A percentile compares a stretch with the other conserved stretches of the same genome.
Conservation (phyloP, 2,113 vertebrate genomes). For the Glaucidium brasilianum region DNA sequence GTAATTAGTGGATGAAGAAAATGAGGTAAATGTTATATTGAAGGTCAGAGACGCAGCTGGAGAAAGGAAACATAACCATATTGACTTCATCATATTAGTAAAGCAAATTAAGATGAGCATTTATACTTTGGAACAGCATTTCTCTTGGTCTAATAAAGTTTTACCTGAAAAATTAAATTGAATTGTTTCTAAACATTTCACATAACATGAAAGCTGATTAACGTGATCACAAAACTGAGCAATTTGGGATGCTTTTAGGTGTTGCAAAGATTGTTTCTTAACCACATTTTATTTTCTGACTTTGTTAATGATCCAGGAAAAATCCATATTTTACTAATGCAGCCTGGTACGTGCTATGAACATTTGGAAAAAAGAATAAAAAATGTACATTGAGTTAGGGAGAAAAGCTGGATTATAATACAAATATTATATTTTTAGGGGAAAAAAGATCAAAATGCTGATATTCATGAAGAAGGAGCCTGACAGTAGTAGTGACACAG, state of each 20-base stretch:
- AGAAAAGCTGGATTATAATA: not conserved
- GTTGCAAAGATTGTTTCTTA: not conserved
- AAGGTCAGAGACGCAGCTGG: constrained; percentile 33
- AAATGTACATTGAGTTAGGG: not conserved
- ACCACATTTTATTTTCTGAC: not conserved
- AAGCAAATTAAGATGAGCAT: not conserved
- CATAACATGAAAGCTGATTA: not conserved
- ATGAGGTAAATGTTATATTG: constrained; percentile 48
- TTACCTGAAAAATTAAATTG: not conserved
- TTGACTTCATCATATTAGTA: constrained; percentile 22
- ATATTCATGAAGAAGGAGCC: not conserved
- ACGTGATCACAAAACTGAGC: not conserved
- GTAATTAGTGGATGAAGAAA: constrained; percentile 45
- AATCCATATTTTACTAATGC: not conserved
- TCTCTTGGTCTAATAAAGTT: not conserved
- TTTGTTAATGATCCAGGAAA: not conserved
- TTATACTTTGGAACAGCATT: not conserved
- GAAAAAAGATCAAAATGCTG: not conserved
- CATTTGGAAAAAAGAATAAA: not conserved
- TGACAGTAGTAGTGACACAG: not conserved
- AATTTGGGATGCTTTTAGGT: not conserved
- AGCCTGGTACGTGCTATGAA: not conserved
- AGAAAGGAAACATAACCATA: constrained; percentile 3
- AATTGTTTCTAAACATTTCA: not conserved
- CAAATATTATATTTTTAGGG: not conserved